Base-by-base conservation (phyloP, 2,797 vertebrate genomes). In the Streptopelia turtur region DNA sequence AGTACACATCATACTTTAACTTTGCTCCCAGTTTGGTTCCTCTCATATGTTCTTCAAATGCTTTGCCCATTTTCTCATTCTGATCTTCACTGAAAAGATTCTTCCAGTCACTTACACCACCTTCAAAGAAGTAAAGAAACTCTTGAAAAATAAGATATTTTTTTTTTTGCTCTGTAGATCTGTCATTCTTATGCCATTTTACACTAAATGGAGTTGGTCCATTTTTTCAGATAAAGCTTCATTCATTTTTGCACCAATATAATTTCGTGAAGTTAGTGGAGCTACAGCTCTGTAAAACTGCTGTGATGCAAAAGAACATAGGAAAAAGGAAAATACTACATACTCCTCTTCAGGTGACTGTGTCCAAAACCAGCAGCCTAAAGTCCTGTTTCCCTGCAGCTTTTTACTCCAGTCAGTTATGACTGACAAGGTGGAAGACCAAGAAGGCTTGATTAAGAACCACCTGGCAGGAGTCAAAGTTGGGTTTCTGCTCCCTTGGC, bases 91-190 rank as follows among this genome's bases (percentile, higher is more conserved):
- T 98, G 80, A 99, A 99, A 78, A 98, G 83, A 61, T 96, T 98
- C 96, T 96, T 99, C 98, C 99, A 99, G 93, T 99, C 98, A 39
- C 97, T 98, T 35, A 99, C 93, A 84, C 74, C 96, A 90, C 99
- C 98, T 99, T 64, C 37, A 91, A 55, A 90, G 25, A 87, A 86
- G 47, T 6, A 79, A 68, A 93, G 11, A 63, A 59, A 43, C 16
- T 45, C 41, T 77, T 92, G 20, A 87, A 89, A 82, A 81, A 2
- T 17, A 77, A 39, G 4, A 70, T 1, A 13, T 33, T 5, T 4
- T 15, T 21, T 41, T 56, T 41, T 56, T 37, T 39, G 5, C 59
- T 35, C 23, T 49, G 11, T 22, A 81, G 7, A 31, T 27, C 11
- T 37, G 5, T 72, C 15, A 21, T 53, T 71, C 23, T 49, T 39